Conservation (phyloP, 92 coral and sea anemone species). For the Palythoa grandis region DNA sequence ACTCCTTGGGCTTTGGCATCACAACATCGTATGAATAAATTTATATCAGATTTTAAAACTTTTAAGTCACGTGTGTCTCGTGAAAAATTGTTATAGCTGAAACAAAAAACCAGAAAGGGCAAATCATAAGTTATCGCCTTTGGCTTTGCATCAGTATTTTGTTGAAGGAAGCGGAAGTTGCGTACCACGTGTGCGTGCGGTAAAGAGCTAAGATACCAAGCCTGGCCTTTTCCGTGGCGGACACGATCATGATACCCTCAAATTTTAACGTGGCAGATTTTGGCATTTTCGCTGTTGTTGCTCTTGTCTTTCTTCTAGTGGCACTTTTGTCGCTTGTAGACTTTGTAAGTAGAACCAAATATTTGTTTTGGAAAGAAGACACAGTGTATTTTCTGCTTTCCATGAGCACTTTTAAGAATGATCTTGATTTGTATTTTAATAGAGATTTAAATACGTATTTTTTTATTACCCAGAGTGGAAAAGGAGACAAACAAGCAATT, state of each 20-base stretch:
- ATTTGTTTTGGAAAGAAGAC: neutral
- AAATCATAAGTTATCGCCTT: too few species aligned
- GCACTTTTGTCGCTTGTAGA: conserved; percentile 77
- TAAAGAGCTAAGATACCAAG: conserved; percentile 2
- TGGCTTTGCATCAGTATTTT: too few species aligned
- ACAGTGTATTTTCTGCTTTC: neutral
- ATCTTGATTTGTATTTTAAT: neutral
- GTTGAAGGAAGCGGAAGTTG: too few species aligned
- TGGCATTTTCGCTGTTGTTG: conserved; percentile 91
- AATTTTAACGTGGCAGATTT: conserved; percentile 88
- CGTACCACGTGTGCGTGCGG: too few species aligned
- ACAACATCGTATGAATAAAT: too few species aligned
- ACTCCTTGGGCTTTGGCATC: too few species aligned
- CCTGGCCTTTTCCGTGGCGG: neutral
- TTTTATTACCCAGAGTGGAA: conserved; percentile 18
- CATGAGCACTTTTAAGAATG: neutral
- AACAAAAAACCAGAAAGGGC: too few species aligned
- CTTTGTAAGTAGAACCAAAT: conserved; percentile 66
- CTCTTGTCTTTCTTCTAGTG: conserved; percentile 74
- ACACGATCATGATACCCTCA: conserved; percentile 72
- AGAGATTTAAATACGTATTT: neutral
- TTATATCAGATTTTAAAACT: too few species aligned
- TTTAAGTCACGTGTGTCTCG: too few species aligned
- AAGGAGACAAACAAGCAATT: conserved; percentile 50
- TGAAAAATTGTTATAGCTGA: too few species aligned